These are phyloP conservation scores for Falco cherrug DNA, from an alignment of 2,797 vertebrate species.

Conservation along the genomic window DNA sequence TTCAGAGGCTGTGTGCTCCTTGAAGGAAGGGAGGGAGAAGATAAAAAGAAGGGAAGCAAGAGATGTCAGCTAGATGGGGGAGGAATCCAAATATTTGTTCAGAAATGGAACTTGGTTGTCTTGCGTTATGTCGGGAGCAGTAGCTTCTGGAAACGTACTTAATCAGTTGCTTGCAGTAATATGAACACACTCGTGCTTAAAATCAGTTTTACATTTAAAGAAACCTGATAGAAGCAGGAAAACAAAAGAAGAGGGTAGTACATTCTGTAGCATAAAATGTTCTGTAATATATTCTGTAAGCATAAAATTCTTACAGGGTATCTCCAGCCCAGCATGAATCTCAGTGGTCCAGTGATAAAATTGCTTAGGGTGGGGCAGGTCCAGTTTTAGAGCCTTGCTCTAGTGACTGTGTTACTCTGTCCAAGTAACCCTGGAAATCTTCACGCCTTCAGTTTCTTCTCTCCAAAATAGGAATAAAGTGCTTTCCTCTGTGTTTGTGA, in stretches of 20 bases:
- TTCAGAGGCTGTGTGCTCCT: slow-evolving; percentile 40
- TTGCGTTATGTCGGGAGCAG: background rate
- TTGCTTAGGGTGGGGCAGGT: background rate
- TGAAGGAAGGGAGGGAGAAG: slow-evolving; percentile 38
- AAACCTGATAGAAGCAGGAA: background rate
- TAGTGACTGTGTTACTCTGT: background rate
- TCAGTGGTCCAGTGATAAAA: background rate
- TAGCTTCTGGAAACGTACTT: background rate
- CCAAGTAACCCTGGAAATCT: background rate
- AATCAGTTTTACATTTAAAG: slow-evolving; percentile 3
- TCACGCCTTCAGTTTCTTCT: background rate
- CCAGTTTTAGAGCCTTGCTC: background rate
- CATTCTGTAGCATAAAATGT: background rate
- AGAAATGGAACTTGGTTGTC: background rate
- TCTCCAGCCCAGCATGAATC: background rate
- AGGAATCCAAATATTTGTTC: slow-evolving; percentile 24
- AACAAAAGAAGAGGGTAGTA: background rate
- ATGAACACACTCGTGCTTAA: background rate
- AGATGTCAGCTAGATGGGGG: background rate
- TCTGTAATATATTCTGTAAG: too few relatives aligned
- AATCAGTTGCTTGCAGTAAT: background rate
- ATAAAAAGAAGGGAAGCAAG: slow-evolving; percentile 25
- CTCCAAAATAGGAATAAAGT: background rate
- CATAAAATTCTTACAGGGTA: background rate
- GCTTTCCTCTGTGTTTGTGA: background rate